phyloP scores from a whole-genome alignment of 2,888 invertebrate genomes.

The Nemurella pictetii region DNA sequence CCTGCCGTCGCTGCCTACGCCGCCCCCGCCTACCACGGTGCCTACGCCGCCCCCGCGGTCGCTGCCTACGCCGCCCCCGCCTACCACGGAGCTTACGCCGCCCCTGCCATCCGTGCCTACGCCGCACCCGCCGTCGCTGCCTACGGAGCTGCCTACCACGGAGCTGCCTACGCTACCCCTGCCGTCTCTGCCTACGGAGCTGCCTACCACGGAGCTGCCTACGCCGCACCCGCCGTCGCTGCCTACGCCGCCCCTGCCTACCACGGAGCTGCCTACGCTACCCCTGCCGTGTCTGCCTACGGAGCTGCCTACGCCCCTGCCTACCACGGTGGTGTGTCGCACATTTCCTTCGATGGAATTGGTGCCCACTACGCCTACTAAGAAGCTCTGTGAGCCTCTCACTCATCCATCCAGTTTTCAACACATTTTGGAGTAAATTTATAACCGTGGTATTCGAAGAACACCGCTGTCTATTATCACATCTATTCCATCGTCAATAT shows the following conservation, averaged over 20 bases:
- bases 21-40: conserved; percentile 55
- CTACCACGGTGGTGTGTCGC: conserved; percentile 39
- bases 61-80: conserved; percentile 47
- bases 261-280: conserved; percentile 40
- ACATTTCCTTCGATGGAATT: conserved; percentile 41
- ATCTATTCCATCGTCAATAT: background rate
- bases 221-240: conserved; percentile 47
- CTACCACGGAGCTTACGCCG: conserved; percentile 52
- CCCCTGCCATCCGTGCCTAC: conserved; percentile 45
- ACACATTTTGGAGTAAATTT: background rate
- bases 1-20: conserved; percentile 45
- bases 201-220: conserved; percentile 43
- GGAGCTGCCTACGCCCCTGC: conserved; percentile 42
- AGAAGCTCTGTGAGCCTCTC: conserved; percentile 4
- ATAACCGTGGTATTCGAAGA: background rate
- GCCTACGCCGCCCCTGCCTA: conserved; percentile 38
- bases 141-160: conserved; percentile 30
- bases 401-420: background rate
- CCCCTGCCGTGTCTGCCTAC: conserved; percentile 42
- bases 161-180: conserved; percentile 46
- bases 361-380: conserved; percentile 43
- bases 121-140: conserved; percentile 43
- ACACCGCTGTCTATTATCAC: background rate
- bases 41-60: conserved; percentile 55
- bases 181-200: conserved; percentile 29